These are phyloP conservation scores for Trachops cirrhosus DNA, from an alignment of 2,797 vertebrate genomes.

Conservation along the genomic window DNA sequence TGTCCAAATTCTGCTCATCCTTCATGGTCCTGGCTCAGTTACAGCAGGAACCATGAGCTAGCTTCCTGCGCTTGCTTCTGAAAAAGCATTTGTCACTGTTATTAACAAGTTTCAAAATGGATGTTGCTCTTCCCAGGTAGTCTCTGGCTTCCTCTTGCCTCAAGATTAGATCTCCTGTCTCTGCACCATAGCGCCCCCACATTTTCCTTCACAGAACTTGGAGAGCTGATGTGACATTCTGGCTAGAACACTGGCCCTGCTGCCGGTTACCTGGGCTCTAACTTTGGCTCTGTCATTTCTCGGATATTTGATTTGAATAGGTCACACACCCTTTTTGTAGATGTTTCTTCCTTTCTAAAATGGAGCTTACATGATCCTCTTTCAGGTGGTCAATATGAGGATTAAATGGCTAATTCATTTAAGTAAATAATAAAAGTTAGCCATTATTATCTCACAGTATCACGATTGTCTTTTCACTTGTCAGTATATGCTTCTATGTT, in stretches of 20 bases:
- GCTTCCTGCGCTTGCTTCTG: neutral
- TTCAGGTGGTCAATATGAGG: neutral
- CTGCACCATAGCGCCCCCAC: neutral
- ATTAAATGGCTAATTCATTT: neutral
- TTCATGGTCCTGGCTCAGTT: neutral
- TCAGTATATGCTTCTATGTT: neutral
- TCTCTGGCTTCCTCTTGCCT: neutral
- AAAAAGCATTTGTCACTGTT: neutral
- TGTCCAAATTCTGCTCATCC: neutral
- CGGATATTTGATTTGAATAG: neutral
- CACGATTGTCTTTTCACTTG: neutral
- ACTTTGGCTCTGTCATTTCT: neutral
- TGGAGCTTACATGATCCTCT: neutral
- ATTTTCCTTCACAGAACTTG: neutral
- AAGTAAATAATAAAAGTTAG: neutral
- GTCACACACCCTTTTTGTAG: neutral
- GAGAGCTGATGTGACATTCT: neutral
- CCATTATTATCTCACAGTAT: neutral
- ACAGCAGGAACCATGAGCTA: neutral
- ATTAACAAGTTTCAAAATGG: neutral
- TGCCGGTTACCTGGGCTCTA: neutral
- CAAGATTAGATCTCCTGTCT: neutral
- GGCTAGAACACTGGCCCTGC: neutral
- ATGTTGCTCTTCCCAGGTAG: neutral
- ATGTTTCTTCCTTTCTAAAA: neutral